Base-by-base conservation (phyloP, 2,113 vertebrate species). In the Raja brachyura region DNA sequence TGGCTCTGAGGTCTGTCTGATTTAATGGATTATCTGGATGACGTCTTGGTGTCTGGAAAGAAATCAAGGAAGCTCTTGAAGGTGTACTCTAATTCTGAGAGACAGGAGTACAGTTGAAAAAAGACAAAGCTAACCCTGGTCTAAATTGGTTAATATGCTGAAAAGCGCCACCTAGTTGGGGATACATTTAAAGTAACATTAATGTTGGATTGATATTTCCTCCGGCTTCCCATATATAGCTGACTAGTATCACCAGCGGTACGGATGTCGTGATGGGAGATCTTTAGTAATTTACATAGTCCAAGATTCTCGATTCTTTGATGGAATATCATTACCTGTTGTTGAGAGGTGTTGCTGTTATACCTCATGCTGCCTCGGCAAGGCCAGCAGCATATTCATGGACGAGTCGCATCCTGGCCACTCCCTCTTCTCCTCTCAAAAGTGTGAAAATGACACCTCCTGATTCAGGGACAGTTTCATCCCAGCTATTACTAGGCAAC, bases 151-250 rank as follows among this genome's bases (percentile, higher is more conserved):
- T 73, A 90, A 74, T 90, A 93, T 48, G 48, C 92, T 10, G 13
- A 61, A 3, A 93, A 93, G 0, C 33, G 94, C 1, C 86, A 93
- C 10, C 75, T 88, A 13, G 77, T 94, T 54, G 20, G 79, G 39
- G 68, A 90, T 4, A 93, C 93, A 20, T 66, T 20, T 94, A 0
- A 94, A 94, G 77, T 78, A 90, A 31, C 93, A 75, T n/a, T 7
- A 93, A 1, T 76, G 94, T 11, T 20, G 94, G 25, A n/a, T 93
- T 11, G 94, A 93, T 54, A 94, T 86, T 56, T 75, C 93, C 6
- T 90, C 93, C 33, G 93, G 66, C 73, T 93, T 94, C n/a, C 33
- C 94, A 33, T 86, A 85, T 73, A 73, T 20, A 73, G 18, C 70
- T 73, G 70, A 20, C 5, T 73, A 5, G 70, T 20, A 73, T 73